Base-by-base conservation (phyloP, 2,797 vertebrate genomes). In the Tamandua tetradactyla region DNA sequence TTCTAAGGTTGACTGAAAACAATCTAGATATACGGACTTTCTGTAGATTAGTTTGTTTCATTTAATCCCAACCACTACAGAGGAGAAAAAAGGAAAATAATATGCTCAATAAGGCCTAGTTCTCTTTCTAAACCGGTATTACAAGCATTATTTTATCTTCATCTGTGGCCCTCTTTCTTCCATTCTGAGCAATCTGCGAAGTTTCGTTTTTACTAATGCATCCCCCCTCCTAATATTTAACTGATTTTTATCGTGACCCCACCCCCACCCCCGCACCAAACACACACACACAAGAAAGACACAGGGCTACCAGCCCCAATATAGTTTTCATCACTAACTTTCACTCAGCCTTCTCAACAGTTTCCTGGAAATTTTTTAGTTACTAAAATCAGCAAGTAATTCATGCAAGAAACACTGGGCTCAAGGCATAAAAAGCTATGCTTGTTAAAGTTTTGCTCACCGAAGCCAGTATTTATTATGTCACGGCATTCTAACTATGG, bases 401-500 rank as follows among this genome's bases (percentile, higher is more conserved):
- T 72, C 47, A 74, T 8, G 14, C 30, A 57, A 72, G 69, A 94
- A 89, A 84, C 71, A 68, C 0, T 15, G 62, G 47, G 42, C 11
- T 91, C 23, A 1, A 3, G 23, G 59, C 78, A 78, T 68, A n/a
- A 52, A 82, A 49, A 68, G 80, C 62, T 68, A 25, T 14, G 71
- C 66, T 55, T n/a, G n/a, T 12, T 59, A 22, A 47, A 68, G 71
- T 22, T 3, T 68, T 40, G 71, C n/a, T 55, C 47, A 18, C 76
- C 7, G 15, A 87, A 47, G 89, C 37, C 81, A n/a, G 72, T 23
- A 18, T 80, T 52, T 15, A 75, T 37, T 15, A 23, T 83, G 66
- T 92, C 92, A 79, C 93, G 72, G 49, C 92, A 84, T 30, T 91
- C 84, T 93, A 88, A 96, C 96, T 69, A 35, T 2, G 94, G 25